Conservation (phyloP, 1,140 invertebrate genomes). For the Anastatus disparis region DNA sequence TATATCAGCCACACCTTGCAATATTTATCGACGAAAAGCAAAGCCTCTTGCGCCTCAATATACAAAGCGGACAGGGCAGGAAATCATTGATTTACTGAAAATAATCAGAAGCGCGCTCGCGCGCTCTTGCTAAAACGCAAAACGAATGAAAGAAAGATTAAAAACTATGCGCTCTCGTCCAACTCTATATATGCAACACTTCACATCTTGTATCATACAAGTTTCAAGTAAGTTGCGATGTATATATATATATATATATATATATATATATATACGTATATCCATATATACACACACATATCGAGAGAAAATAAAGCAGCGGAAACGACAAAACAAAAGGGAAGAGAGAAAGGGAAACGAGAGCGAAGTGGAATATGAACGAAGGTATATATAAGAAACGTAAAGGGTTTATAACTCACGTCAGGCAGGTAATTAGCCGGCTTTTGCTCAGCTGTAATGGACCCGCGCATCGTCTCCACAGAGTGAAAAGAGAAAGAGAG, state of each 20-base stretch:
- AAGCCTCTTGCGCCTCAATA: neutral
- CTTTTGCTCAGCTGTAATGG: slow-evolving; percentile 67
- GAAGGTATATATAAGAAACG: neutral
- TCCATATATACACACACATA: too few relatives aligned
- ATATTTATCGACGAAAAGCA: slow-evolving; percentile 21
- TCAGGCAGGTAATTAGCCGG: slow-evolving; percentile 68
- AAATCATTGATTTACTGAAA: slow-evolving; percentile 38
- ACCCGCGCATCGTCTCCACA: slow-evolving; percentile 45
- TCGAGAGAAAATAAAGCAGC: slow-evolving; percentile 28
- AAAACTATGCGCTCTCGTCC: neutral
- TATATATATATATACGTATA: too few relatives aligned
- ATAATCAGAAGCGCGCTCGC: slow-evolving; percentile 28
- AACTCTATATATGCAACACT: too few relatives aligned
- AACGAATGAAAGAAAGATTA: slow-evolving; percentile 3
- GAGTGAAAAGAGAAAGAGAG: slow-evolving; percentile 42
- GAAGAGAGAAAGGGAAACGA: slow-evolving; percentile 10
- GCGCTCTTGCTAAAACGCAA: neutral
- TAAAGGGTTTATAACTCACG: slow-evolving; percentile 67
- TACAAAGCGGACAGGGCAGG: slow-evolving; percentile 3
- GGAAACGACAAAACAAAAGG: slow-evolving; percentile 18
- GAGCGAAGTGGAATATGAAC: slow-evolving; percentile 26
- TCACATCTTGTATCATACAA: slow-evolving; percentile 21
- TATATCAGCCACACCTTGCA: slow-evolving; percentile 16
- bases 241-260: too few relatives aligned
- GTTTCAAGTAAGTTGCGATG: slow-evolving; percentile 39